phyloP scores from a whole-genome alignment of 2,888 invertebrate genomes.

The Amphipoea oculea region DNA sequence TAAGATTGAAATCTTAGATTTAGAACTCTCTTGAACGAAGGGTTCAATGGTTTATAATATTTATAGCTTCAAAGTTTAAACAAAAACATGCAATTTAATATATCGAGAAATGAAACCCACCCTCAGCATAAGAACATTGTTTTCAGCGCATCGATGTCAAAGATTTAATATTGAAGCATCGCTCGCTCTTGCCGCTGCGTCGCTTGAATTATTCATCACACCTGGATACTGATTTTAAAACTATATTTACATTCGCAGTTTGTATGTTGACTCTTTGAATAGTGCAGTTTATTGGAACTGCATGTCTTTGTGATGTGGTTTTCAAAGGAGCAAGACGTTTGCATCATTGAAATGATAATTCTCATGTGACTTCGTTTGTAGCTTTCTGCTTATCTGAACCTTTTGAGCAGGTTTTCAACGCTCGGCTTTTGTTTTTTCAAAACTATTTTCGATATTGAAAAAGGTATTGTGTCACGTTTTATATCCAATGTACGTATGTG shows the following conservation, averaged over 20 bases:
- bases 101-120: constrained; percentile 47
- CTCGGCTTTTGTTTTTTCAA: not conserved
- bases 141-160: constrained; percentile 76
- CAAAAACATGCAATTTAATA: not conserved
- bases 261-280: constrained; percentile 61
- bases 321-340: constrained; percentile 31
- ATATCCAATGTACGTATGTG: no score
- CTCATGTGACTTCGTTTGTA: constrained; percentile 13
- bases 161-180: constrained; percentile 75
- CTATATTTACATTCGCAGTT: constrained; percentile 70
- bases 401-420: not conserved
- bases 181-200: constrained; percentile 54
- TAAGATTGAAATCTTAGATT: not conserved
- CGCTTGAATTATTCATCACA: constrained; percentile 73
- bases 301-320: constrained; percentile 49
- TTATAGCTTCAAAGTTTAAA: not conserved
- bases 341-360: constrained; percentile 37
- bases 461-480: not conserved
- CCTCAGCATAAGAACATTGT: constrained; percentile 65
- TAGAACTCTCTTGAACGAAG: not conserved
- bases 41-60: no score
- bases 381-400: not conserved
- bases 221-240: constrained; percentile 72
- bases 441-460: no score
- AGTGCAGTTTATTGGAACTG: constrained; percentile 45